Evolutionary conservation across 2,797 vertebrate species (phyloP), one percentile per base, ranked within the genome.

Genomic region (Fringilla coelebs): DNA sequence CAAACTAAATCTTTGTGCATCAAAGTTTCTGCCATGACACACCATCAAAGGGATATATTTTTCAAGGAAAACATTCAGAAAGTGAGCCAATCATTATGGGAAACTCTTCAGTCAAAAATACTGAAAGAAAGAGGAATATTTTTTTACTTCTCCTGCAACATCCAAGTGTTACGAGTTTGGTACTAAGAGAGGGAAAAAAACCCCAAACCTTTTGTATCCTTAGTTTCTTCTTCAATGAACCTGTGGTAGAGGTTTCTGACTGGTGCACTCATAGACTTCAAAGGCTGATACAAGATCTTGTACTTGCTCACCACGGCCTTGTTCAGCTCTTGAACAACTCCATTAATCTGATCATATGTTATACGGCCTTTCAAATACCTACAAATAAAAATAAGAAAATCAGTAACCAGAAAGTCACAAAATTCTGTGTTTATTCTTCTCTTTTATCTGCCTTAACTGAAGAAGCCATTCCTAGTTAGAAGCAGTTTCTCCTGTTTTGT

Each of bases 321-420:
- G 96, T 99, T 99, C 4, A 99, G 92, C 77, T 97, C 97, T 88
- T 98, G 75, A 73, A 99, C 96, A 1, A 97, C 97, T 18, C 96
- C 93, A 32, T 99, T 99, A 29, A 99, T 95, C 86, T 99, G 98
- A 28, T 98, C 98, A 8, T 98, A 98, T 0, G 98, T 98, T 18
- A 99, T 93, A 7, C 99, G 98, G 25, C 99, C 99, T 93, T 98
- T 99, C 99, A 99, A 98, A 94, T 99, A 99, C 93, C 99, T 99
- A 18, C 83, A 57, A 96, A 93, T 54, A 57, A 90, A 85, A 92
- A 40, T 8, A 48, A 76, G 31, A 71, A 41, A 71, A 41, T 13
- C 43, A 57, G 57, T 62, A 70, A 79, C 31, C 32, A 51, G 40
- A 79, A 60, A 78, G 34, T 70, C 29, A 34, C 28, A 52, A 31